Conservation (phyloP, 2,888 invertebrate genomes). For the Clunio marinus region DNA sequence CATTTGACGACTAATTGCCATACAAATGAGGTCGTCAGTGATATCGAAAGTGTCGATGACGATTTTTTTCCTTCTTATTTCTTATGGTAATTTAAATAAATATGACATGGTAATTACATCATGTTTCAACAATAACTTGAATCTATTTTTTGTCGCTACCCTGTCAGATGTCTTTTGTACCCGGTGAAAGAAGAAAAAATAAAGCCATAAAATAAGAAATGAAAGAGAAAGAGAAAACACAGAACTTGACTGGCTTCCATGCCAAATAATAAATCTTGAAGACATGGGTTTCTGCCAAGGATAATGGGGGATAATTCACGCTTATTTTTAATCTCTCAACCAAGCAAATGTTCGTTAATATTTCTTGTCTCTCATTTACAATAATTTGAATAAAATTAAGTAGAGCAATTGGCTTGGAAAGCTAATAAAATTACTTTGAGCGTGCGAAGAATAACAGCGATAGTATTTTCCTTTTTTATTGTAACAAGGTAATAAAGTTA, state of each 20-base stretch:
- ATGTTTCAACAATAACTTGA: not conserved
- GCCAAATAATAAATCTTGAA: slow-evolving; percentile 33
- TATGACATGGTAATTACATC: slow-evolving; percentile 5
- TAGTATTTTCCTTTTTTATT: not conserved
- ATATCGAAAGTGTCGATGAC: not conserved
- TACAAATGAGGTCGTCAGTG: not conserved
- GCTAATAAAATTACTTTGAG: not conserved
- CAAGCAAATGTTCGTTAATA: no score
- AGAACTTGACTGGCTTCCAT: slow-evolving; percentile 17
- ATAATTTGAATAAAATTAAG: no score
- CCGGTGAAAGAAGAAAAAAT: not conserved
- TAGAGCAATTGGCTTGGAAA: no score
- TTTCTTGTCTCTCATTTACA: no score
- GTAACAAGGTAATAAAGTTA: slow-evolving; percentile 36
- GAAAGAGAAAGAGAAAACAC: not conserved
- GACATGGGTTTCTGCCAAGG: not conserved
- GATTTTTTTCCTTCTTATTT: not conserved
- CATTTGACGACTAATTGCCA: not conserved
- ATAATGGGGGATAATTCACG: not conserved
- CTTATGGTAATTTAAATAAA: slow-evolving; percentile 6
- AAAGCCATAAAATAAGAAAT: slow-evolving; percentile 1
- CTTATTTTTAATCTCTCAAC: not conserved
- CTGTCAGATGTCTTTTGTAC: not conserved
- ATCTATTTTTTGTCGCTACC: not conserved
- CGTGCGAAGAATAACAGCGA: not conserved